Base-by-base conservation (phyloP, 92 coral and sea anemone genomes). In the Anthopleura xanthogrammica region DNA sequence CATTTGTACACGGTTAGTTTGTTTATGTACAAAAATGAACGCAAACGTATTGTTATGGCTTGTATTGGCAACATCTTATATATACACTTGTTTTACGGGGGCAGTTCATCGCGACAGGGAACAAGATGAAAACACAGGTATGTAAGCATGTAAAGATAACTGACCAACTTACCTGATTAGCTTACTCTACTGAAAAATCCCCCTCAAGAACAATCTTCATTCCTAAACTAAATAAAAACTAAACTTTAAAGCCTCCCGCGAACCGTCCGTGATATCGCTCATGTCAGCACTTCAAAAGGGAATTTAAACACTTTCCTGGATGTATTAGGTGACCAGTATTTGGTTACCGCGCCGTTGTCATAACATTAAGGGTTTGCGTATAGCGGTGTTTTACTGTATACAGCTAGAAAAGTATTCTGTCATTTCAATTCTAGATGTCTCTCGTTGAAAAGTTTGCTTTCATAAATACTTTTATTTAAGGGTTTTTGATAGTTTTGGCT, bases 251-350 rank as follows among this genome's bases (percentile, higher is more conserved):
- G n/a, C 20, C 11, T 12, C 16, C 13, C 36, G 14, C 16, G 29
- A 46, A 9, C 50, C 50, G 24, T n/a, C 16, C 41, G 74, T 12
- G 74, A 10, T 36, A 10, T 68, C 42, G 16, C 29, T 4, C 11
- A 68, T 68, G 42, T 68, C 74, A 68, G 41, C 74, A 36, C 74
- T 68, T 68, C 74, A 68, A 23, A 62, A 62, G 70, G 70, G 70
- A 62, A 62, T 62, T 62, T 20, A 62, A 68, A 68, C 74, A 24
- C 74, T 68, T 68, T 68, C 74, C 74, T 68, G 74, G 41, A 68
- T 68, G 74, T 24, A 68, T 68, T 68, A 68, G 14, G 74, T 68
- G 29, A 8, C 43, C 42, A 62, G 74, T 24, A 68, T 68, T 68
- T 24, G 16, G 74, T 68, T 68, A 68, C 74, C 17, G 41, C 42